Conservation (phyloP, 2,113 vertebrate genomes). For the Empidonax traillii region DNA sequence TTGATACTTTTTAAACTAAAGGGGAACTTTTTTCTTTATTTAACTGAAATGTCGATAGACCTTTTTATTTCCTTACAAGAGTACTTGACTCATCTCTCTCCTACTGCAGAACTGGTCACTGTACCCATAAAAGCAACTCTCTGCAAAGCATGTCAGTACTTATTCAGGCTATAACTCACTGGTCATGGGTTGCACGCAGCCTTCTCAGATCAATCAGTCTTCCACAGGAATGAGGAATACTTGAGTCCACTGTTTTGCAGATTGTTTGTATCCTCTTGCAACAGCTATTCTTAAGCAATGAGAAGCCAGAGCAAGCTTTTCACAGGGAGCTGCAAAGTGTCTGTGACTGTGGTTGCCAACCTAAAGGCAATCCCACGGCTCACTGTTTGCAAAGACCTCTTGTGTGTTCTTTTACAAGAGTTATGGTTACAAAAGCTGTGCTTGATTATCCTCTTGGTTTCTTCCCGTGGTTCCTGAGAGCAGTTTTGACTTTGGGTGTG, state of each 20-base stretch:
- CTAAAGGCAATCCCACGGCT: fast-evolving
- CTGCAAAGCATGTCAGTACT: neutral
- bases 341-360: neutral
- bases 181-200: fast-evolving
- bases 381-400: neutral
- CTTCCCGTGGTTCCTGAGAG: neutral
- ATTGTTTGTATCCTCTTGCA: neutral
- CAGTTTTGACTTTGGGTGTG: neutral
- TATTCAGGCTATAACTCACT: neutral
- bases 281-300: neutral
- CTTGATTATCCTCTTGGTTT: neutral
- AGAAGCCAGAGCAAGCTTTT: neutral
- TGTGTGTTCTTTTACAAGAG: neutral
- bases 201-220: neutral
- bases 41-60: neutral
- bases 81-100: neutral
- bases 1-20: neutral
- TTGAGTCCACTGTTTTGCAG: neutral
- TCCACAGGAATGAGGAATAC: neutral
- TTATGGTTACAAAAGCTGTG: neutral
- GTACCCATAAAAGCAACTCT: neutral
- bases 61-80: neutral
- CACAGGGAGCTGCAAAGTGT: neutral
- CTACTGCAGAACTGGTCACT: neutral
- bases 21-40: neutral